Evolutionary conservation across 1,140 invertebrate genomes (phyloP), one percentile per base, ranked within the genome.

Genomic region (Helicoverpa armigera): DNA sequence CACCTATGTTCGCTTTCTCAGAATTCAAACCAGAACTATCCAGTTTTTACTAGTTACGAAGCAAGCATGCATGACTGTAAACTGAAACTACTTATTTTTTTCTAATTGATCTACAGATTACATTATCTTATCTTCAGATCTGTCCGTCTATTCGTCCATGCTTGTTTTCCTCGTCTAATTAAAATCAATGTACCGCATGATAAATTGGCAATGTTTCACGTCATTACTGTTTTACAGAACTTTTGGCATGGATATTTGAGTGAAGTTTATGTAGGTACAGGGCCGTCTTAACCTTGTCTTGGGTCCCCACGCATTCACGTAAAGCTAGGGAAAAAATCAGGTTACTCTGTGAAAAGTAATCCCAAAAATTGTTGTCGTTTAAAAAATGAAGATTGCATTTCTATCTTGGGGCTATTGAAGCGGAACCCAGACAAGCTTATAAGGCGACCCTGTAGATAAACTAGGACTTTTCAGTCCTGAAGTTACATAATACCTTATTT

Each of bases 241-340:
- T 5, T 65, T 67, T 67, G 61, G 75, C 75, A 77, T 77, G 75
- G 35, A 76, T 65, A 50, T 61, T 51, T 69, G n/a, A 69, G 48
- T 50, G 3, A 48, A 69, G 11, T 13, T 61, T 13, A 23, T 69
- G 16, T 7, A 69, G 16, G 16, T 53, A 73, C 23, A 35, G 2
- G 5, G 18, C 83, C 94, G 93, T 92, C 93, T 92, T 94, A 94
- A 94, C 92, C 89, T 83, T 90, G 63, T 88, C 88, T 85, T 86
- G 92, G 90, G 90, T 43, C 35, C 35, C 35, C 5, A 43, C 3
- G 35, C 9, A 9, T 43, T 43, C 9, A 9, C 9, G 9, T 43
- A 43, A 7, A 43, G 35, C 35, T 5, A 43, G 4, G 5, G 5
- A 43, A 43, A 43, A 43, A 43, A 43, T 43, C 35, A 9, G 35